These are phyloP conservation scores for Coranthus polyacanthus DNA, from an alignment of 2,797 vertebrate genomes.

Conservation along the genomic window DNA sequence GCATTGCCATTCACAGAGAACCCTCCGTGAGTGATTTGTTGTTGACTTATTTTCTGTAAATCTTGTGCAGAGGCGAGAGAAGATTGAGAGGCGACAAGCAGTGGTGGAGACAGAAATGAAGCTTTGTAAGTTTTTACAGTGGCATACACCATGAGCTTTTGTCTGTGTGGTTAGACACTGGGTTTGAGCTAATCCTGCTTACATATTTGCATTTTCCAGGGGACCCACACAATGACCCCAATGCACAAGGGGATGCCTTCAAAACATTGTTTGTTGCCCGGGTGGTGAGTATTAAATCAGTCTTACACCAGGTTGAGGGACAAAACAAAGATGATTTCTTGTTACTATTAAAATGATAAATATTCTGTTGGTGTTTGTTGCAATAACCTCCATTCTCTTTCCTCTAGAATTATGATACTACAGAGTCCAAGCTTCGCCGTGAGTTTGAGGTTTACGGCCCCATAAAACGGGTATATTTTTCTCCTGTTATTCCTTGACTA, in stretches of 20 bases:
- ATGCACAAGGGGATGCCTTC: constrained; percentile 96
- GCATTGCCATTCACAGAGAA: neutral
- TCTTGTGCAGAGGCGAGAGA: constrained; percentile 89
- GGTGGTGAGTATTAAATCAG: constrained; percentile 86
- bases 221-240: constrained; percentile 95
- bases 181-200: neutral
- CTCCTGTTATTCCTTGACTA: neutral
- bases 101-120: constrained; percentile 95
- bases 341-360: neutral
- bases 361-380: neutral
- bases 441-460: constrained; percentile 97
- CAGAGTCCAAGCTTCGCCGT: constrained; percentile 94
- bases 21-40: no score
- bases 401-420: constrained; percentile 93
- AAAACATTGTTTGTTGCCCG: constrained; percentile 95
- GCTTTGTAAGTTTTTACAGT: constrained; percentile 87
- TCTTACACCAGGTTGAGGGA: neutral
- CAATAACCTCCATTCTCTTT: constrained; percentile 14
- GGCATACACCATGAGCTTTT: accelerated
- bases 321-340: neutral
- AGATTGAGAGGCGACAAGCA: constrained; percentile 93
- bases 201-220: constrained; percentile 75
- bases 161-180: neutral
- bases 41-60: constrained; percentile 1
- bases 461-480: constrained; percentile 90